Conservation (phyloP, 2,888 invertebrate species). For the Lycocerus yunnanus region DNA sequence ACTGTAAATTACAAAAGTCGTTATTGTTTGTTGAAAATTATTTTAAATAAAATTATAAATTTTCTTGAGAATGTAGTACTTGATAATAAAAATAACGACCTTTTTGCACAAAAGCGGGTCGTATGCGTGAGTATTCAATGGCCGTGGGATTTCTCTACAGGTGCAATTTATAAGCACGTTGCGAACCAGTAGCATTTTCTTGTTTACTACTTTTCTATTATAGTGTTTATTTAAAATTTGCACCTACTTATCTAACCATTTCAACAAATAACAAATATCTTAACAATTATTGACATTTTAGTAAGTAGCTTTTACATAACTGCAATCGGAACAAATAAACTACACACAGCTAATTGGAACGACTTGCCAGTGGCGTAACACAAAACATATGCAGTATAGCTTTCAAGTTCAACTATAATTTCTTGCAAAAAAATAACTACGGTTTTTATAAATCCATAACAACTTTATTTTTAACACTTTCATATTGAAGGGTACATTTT, state of each 20-base stretch:
- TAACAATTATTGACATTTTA: background rate
- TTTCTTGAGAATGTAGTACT: background rate
- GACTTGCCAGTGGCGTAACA: background rate
- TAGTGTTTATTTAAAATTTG: constrained; percentile 5
- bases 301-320: background rate
- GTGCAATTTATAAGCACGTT: constrained; percentile 23
- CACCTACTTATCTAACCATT: constrained; percentile 5
- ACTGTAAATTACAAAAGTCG: background rate
- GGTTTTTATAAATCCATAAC: too few relatives aligned
- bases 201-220: constrained; percentile 4
- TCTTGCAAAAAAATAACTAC: background rate
- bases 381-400: background rate
- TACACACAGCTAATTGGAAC: background rate
- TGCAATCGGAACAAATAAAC: background rate
- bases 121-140: constrained; percentile 24
- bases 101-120: constrained; percentile 24
- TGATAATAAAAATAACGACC: constrained; percentile 12
- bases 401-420: background rate
- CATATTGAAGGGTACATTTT: background rate
- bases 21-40: background rate
- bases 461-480: background rate
- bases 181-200: constrained; percentile 14
- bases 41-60: background rate
- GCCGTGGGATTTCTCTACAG: constrained; percentile 21
- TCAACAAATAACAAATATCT: background rate